A percentile compares a stretch with the other conserved stretches of the same genome.
These are phyloP conservation scores for Serilophus lunatus DNA, from an alignment of 2,113 vertebrate genomes.

Conservation along the genomic window DNA sequence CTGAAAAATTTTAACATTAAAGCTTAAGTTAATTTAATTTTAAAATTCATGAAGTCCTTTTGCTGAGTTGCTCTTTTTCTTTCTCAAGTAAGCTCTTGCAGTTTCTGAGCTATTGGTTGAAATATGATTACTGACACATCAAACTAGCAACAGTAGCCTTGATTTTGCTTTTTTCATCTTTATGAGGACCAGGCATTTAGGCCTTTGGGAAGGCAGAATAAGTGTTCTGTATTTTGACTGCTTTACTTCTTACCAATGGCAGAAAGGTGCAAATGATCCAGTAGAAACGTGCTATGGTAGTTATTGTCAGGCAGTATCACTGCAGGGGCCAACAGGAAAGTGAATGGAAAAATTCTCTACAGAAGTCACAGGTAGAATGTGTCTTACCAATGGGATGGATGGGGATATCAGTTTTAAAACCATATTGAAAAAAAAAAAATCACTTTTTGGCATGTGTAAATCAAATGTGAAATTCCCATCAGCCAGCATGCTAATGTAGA, in stretches of 20 bases:
- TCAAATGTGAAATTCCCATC: background rate
- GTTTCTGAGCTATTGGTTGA: background rate
- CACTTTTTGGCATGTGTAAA: background rate
- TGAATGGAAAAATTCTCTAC: background rate
- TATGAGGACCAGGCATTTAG: background rate
- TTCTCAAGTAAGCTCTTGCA: background rate
- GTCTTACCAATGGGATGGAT: background rate
- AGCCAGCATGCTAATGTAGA: background rate
- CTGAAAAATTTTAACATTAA: background rate
- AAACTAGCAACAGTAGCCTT: background rate
- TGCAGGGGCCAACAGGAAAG: background rate
- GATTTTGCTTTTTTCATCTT: background rate
- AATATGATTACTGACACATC: background rate
- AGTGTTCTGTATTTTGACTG: background rate
- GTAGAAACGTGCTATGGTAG: background rate
- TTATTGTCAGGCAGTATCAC: background rate
- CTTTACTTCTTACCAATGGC: background rate
- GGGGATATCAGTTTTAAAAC: background rate
- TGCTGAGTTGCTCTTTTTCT: background rate
- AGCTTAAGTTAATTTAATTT: background rate
- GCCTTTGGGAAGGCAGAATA: background rate
- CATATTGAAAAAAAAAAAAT: too few species aligned
- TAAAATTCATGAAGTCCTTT: background rate
- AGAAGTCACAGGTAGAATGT: background rate
- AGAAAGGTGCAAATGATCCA: background rate